A percentile compares a stretch with the other conserved stretches of the same genome.
Conservation (phyloP, 2,888 invertebrate species). For the Caenorhabditis sp. region DNA sequence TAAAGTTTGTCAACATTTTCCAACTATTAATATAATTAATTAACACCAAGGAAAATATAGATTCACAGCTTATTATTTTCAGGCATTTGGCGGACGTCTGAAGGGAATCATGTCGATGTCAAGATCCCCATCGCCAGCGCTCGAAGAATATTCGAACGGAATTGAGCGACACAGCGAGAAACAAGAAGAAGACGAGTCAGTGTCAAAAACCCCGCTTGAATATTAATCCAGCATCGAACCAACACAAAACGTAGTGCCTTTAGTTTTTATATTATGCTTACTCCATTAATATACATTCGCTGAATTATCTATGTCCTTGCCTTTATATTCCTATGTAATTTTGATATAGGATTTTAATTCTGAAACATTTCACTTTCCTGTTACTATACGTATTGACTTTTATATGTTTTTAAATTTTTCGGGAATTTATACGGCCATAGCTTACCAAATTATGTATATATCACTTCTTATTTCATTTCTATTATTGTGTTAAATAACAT, state of each 20-base stretch:
- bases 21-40: no score
- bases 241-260: no score
- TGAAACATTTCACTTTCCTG: not conserved
- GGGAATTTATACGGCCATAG: not conserved
- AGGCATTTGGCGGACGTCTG: constrained; percentile 56
- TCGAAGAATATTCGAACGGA: constrained; percentile 51
- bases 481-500: no score
- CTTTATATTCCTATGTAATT: no score
- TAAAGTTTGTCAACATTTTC: no score
- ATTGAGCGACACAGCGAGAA: constrained; percentile 25
- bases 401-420: not conserved
- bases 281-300: no score
- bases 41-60: no score
- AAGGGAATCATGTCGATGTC: constrained; percentile 57
- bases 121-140: constrained; percentile 64
- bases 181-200: constrained; percentile 34
- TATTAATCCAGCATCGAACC: no score
- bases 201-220: not conserved
- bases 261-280: no score
- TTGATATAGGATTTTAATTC: no score
- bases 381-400: not conserved
- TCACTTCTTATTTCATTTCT: not conserved
- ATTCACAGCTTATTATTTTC: no score
- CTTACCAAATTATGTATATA: not conserved
- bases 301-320: no score